A percentile compares a stretch with the other conserved stretches of the same genome.
phyloP scores from a whole-genome alignment of 2,888 invertebrate genomes.

The Lottia gigantea region DNA sequence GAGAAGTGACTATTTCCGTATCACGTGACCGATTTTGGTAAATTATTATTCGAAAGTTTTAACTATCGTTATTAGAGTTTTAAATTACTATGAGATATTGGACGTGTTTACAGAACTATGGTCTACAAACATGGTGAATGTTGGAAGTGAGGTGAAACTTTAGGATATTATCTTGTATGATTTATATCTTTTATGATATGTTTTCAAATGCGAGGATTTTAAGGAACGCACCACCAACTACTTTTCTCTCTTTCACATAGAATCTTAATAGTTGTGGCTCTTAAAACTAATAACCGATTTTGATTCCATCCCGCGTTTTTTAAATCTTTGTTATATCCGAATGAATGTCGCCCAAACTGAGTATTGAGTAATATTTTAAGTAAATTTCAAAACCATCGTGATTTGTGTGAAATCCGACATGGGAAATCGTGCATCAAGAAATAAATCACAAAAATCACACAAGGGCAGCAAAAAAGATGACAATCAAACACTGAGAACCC shows the following conservation, averaged over 20 bases:
- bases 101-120: not conserved
- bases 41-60: not conserved
- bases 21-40: not conserved
- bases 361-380: too few species aligned
- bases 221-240: too few species aligned
- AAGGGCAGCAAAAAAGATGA: not conserved
- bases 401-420: not conserved
- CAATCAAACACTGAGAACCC: not conserved
- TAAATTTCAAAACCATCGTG: too few species aligned
- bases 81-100: not conserved
- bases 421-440: not conserved
- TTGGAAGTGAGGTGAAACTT: not conserved
- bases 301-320: too few species aligned
- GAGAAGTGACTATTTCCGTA: slow-evolving; percentile 3
- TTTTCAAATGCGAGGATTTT: too few species aligned
- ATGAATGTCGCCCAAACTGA: too few species aligned
- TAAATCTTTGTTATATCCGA: too few species aligned
- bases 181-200: too few species aligned
- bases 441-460: not conserved
- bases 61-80: too few species aligned
- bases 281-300: too few species aligned
- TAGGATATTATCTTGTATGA: not conserved
- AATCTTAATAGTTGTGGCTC: too few species aligned
- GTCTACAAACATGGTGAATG: not conserved
- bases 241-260: too few species aligned